Percentiles rank a stretch among this genome's conserved stretches.
These are phyloP conservation scores for Megatriorchis doriae DNA, from an alignment of 2,113 vertebrate genomes.

Conservation along the genomic window DNA sequence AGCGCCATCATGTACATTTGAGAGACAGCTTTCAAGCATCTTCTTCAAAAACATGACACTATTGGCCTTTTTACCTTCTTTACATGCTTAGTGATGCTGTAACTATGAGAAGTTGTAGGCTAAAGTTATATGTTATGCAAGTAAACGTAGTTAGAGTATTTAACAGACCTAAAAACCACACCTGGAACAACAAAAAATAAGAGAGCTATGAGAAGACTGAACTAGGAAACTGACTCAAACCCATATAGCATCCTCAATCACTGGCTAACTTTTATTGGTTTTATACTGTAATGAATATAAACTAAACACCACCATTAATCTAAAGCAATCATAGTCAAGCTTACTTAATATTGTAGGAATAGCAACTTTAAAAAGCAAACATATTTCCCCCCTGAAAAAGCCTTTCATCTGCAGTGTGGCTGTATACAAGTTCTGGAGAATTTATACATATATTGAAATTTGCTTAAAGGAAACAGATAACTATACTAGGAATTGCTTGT, in stretches of 20 bases:
- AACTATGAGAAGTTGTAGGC: background rate
- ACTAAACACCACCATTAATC: background rate
- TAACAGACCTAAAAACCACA: background rate
- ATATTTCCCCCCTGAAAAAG: background rate
- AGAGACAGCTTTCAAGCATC: background rate
- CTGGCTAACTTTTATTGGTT: background rate
- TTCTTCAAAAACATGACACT: background rate
- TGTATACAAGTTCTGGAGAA: background rate
- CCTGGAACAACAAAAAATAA: background rate
- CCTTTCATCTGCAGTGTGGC: background rate
- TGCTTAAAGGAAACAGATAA: background rate
- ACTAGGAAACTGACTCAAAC: background rate
- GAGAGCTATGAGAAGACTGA: background rate
- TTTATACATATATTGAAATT: background rate
- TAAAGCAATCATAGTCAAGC: background rate
- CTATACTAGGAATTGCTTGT: background rate
- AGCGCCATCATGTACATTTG: background rate
- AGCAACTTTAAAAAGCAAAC: background rate
- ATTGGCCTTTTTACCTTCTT: background rate
- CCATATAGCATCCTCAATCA: background rate
- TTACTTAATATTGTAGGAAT: background rate
- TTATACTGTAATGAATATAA: background rate
- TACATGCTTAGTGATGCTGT: background rate
- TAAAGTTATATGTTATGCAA: background rate
- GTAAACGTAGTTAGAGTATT: background rate